Evolutionary conservation across 2,888 invertebrate species (phyloP), one percentile per base, ranked within the genome.

Genomic region (Keiferia lycopersicella): DNA sequence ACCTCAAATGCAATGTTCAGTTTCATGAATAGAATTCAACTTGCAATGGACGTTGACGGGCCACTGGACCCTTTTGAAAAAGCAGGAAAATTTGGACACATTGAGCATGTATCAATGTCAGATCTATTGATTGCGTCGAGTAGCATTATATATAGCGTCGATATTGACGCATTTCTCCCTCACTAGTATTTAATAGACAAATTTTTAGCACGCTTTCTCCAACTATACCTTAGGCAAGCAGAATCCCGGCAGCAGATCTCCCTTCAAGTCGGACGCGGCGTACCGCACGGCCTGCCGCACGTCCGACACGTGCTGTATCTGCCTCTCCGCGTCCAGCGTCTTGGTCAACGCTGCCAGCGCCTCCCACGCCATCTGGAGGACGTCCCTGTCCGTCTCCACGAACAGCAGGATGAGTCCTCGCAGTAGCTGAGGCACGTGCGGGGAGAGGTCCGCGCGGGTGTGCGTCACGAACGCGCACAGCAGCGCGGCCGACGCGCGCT

Each of bases 271-370:
- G 20, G 96, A 95, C 38, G 96, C 94, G 14, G 97, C 98, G 87
- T 96, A 98, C 18, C 97, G 92, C n/a, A 99, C 95, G 8, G 98
- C 98, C 87, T 98, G 98, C 34, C 98, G 93, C 61, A 99, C 96
- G 82, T 98, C 98, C 10, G 95, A 93, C 45, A 99, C 97, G 83
- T 98, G 97, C 16, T 95, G 93, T 53, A 97, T 94, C 92, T 97
- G 97, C 72, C 96, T 95, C 73, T 96, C 94, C 3, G 96, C 93
- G 83, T 97, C 97, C 67, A 98, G 89, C 68, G 96, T 96, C 93
- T 97, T 97, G 6, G 97, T 96, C 68, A 99, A 95, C 12, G 98
- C 96, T 93, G 78, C 68, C 30, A 99, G 93, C 59, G 98, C 98
- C 81, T 98, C 98, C 96, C 98, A 98, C 38, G 97, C 95, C 88